Evolutionary conservation across 1,140 invertebrate genomes (phyloP).

Genomic region (Pomacea maculata): DNA sequence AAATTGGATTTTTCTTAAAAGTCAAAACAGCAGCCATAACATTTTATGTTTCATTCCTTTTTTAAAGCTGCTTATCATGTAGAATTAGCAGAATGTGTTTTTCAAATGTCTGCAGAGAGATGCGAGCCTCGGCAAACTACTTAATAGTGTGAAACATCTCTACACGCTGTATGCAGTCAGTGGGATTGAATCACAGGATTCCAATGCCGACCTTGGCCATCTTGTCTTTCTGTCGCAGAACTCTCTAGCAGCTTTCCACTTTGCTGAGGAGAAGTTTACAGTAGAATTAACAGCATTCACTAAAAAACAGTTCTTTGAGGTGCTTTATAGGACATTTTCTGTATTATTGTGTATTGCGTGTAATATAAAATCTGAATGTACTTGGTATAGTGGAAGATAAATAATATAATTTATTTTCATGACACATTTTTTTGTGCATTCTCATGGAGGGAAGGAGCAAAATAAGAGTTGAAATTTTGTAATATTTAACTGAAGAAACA

Average conservation of each 20-base stretch:
- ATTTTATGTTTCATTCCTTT: background rate
- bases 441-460: background rate
- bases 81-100: background rate
- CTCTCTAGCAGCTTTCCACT: constrained; percentile 41
- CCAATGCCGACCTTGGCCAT: background rate
- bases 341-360: background rate
- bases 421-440: background rate
- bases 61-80: background rate
- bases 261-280: constrained; percentile 49
- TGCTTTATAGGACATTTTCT: constrained; percentile 14
- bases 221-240: constrained; percentile 52
- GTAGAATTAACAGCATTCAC: constrained; percentile 51
- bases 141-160: constrained; percentile 36
- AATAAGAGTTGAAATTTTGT: background rate
- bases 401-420: background rate
- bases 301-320: constrained; percentile 61
- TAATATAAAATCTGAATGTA: background rate
- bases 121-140: constrained; percentile 43
- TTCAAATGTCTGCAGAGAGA: constrained; percentile 42
- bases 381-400: background rate
- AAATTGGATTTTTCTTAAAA: background rate
- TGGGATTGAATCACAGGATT: background rate
- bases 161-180: constrained; percentile 38
- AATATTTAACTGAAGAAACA: background rate
- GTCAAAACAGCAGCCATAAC: background rate